Evolutionary conservation across 2,888 invertebrate species (phyloP).

Genomic region (Clistopyga incitator): DNA sequence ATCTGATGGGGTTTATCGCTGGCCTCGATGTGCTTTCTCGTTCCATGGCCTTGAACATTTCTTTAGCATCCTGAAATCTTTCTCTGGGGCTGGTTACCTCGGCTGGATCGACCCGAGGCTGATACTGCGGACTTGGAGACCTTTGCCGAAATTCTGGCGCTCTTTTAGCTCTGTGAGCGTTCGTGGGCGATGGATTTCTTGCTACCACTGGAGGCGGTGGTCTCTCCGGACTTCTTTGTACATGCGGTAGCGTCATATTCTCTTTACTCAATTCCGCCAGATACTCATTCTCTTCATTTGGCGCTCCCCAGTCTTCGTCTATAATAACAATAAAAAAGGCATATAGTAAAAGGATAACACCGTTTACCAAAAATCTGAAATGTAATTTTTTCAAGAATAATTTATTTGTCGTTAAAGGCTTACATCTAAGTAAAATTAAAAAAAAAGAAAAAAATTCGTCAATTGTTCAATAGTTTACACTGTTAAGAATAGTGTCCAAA

Average conservation of each 20-base stretch:
- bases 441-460: too few species aligned
- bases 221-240: constrained; percentile 81
- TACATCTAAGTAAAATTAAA: too few species aligned
- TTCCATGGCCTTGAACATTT: constrained; percentile 93
- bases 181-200: constrained; percentile 77
- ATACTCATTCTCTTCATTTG: constrained; percentile 80
- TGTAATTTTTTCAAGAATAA: too few species aligned
- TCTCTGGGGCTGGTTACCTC: constrained; percentile 88
- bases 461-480: too few species aligned
- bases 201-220: constrained; percentile 54
- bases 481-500: too few species aligned
- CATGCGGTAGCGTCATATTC: constrained; percentile 79
- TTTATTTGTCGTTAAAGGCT: too few species aligned
- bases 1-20: constrained; percentile 73
- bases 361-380: background rate
- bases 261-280: constrained; percentile 75
- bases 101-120: constrained; percentile 80
- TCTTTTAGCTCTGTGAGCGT: constrained; percentile 81
- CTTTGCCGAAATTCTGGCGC: constrained; percentile 85
- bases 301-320: constrained; percentile 90
- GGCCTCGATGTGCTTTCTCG: constrained; percentile 85
- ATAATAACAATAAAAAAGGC: constrained; percentile 79
- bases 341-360: background rate
- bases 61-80: constrained; percentile 94
- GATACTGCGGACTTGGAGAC: constrained; percentile 84